Evolutionary conservation across 2,888 invertebrate species (phyloP).

Genomic region (Drosophila formosana): DNA sequence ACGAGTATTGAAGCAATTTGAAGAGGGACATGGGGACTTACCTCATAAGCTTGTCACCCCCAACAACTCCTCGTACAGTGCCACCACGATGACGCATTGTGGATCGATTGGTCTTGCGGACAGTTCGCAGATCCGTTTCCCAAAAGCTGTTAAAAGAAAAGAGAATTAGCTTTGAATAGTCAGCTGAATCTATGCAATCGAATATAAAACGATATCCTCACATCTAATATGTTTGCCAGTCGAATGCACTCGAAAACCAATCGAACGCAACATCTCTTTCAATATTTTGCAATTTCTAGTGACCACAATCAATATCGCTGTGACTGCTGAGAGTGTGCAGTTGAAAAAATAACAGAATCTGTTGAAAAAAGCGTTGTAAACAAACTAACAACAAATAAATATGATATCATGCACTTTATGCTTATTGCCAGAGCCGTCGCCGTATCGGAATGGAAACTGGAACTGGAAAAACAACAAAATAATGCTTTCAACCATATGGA

Average conservation of each 20-base stretch:
- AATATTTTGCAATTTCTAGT: neutral
- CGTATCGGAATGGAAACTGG: conserved; percentile 20
- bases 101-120: conserved; percentile 89
- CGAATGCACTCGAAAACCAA: neutral
- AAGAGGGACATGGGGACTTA: conserved; percentile 39
- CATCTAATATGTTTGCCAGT: conserved; percentile 1
- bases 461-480: conserved; percentile 18
- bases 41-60: conserved; percentile 60
- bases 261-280: conserved; percentile 1
- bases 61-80: conserved; percentile 42
- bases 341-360: conserved; percentile 36
- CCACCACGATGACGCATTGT: conserved; percentile 83
- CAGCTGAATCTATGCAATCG: neutral
- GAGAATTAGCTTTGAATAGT: neutral
- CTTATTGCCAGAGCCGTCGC: conserved; percentile 43
- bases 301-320: conserved; percentile 15
- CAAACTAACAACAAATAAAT: conserved; percentile 63
- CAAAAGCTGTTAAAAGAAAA: conserved; percentile 86
- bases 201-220: neutral
- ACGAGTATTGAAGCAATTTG: conserved; percentile 15
- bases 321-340: neutral
- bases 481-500: conserved; percentile 29
- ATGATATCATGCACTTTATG: conserved; percentile 70
- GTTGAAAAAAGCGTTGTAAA: conserved; percentile 43
- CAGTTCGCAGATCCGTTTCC: conserved; percentile 92